A percentile compares a stretch with the other conserved stretches of the same genome.
These are phyloP conservation scores for Bufo bufo DNA, from an alignment of 2,113 vertebrate species.

Conservation along the genomic window DNA sequence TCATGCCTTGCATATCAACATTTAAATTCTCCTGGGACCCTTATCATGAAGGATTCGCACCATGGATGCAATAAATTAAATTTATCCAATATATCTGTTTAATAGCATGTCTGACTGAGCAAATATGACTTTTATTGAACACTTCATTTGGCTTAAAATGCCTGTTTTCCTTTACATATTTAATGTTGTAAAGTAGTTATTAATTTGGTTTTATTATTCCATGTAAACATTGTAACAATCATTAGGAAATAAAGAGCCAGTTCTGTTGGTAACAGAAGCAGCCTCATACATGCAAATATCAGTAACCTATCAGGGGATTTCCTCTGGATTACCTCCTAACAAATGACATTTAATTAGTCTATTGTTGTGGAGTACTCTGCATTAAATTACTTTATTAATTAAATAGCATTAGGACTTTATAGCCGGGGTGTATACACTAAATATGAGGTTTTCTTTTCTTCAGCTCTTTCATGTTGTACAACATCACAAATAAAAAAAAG, in stretches of 20 bases:
- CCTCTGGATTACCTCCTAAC: slow-evolving; percentile 40
- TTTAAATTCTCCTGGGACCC: slow-evolving; percentile 47
- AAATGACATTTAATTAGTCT: slow-evolving; percentile 53
- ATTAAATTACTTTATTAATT: slow-evolving; percentile 57
- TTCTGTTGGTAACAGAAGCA: slow-evolving; percentile 42
- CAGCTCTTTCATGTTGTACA: neutral
- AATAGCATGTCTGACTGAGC: slow-evolving; percentile 8
- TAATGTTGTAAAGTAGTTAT: slow-evolving; percentile 46
- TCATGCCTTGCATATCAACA: slow-evolving; percentile 46
- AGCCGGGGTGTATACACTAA: slow-evolving; percentile 24
- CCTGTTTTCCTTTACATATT: slow-evolving; percentile 16
- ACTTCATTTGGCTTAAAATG: slow-evolving; percentile 55
- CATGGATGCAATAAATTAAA: slow-evolving; percentile 56
- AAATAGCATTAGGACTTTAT: slow-evolving; percentile 45
- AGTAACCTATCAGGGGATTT: slow-evolving; percentile 13
- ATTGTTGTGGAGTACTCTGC: slow-evolving; percentile 40
- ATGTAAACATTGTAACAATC: slow-evolving; percentile 47
- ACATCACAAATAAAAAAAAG: slow-evolving; percentile 5
- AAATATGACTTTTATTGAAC: slow-evolving; percentile 48
- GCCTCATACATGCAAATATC: slow-evolving; percentile 28
- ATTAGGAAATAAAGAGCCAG: slow-evolving; percentile 10
- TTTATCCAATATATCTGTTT: slow-evolving; percentile 53
- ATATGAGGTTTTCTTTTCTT: slow-evolving; percentile 38
- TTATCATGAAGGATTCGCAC: slow-evolving; percentile 51
- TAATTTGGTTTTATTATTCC: slow-evolving; percentile 19